A percentile compares a stretch with the other conserved stretches of the same genome.
Evolutionary conservation across 2,113 vertebrate species (phyloP).

Genomic region (Ovis aries): ARS-UI_Ramb_v3.0 NC_056057.1:87758501-87759000

Average conservation of each 20-base stretch:
- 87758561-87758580: not conserved
- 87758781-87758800: not conserved
- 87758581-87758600: not conserved
- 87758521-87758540: not conserved
- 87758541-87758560: not conserved
- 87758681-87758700: not conserved
- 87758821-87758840: not conserved
- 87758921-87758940: not conserved
- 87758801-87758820: not conserved
- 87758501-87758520: not conserved
- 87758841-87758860: not conserved
- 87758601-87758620: not conserved
- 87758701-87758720: not conserved
- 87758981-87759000: not conserved
- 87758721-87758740: not conserved
- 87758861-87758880: not conserved
- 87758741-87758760: not conserved
- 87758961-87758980: not conserved
- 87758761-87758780: not conserved
- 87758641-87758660: not conserved
- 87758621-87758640: not conserved
- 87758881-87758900: not conserved
- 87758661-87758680: not conserved
- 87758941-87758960: not conserved
- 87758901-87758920: not conserved